Evolutionary conservation across 2,797 vertebrate genomes (phyloP).

Genomic region (Hyperoplus immaculatus): DNA sequence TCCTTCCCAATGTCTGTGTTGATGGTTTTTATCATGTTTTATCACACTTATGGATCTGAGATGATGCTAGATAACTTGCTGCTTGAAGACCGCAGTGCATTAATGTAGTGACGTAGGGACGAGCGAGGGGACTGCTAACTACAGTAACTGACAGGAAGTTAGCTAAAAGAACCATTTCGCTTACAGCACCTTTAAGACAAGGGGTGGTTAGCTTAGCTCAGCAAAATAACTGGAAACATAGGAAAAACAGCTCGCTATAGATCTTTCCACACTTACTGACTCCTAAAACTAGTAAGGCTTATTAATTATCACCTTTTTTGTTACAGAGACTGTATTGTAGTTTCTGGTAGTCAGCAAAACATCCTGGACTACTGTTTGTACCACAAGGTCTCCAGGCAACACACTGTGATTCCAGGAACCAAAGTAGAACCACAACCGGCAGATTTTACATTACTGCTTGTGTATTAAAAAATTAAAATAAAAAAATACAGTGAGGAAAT

Average conservation of each 20-base stretch:
- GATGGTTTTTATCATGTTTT: too few relatives aligned
- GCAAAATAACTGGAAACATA: too few relatives aligned
- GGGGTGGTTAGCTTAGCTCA: too few relatives aligned
- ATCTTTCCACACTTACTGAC: background rate
- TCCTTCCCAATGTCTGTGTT: too few relatives aligned
- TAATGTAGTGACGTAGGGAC: too few relatives aligned
- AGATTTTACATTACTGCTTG: background rate
- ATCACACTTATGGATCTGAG: too few relatives aligned
- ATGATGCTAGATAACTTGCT: too few relatives aligned
- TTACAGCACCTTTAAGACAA: too few relatives aligned
- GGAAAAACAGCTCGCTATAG: background rate
- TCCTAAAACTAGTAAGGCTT: background rate
- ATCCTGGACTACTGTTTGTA: background rate
- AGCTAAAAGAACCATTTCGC: too few relatives aligned
- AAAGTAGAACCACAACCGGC: background rate
- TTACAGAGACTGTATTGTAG: background rate
- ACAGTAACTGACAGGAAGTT: too few relatives aligned
- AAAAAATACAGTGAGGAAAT: background rate
- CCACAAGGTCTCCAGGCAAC: background rate
- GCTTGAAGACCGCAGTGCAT: too few relatives aligned
- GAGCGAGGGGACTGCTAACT: too few relatives aligned
- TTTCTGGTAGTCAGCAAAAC: background rate
- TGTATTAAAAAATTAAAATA: background rate
- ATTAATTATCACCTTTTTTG: background rate
- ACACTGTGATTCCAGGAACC: background rate